These are phyloP conservation scores for Drosophila pseudotalamancana DNA, from an alignment of 2,888 invertebrate species.

Conservation along the genomic window DNA sequence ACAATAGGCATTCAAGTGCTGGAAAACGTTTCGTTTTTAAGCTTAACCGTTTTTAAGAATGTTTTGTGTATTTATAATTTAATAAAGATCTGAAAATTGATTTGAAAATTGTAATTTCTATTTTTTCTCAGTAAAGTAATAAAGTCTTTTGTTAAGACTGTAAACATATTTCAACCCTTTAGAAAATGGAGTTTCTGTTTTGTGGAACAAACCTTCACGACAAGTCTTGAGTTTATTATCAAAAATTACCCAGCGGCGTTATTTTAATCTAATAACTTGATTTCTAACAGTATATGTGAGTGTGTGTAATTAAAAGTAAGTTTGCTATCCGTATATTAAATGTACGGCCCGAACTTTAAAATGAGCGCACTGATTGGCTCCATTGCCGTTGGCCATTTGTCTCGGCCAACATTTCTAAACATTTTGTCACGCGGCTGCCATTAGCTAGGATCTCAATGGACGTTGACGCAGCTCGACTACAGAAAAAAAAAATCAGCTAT, in stretches of 20 bases:
- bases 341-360: slow-evolving; percentile 16
- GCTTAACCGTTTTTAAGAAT: neutral
- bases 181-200: neutral
- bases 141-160: too few species aligned
- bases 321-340: slow-evolving; percentile 21
- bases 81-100: too few species aligned
- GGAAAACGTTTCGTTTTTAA: neutral
- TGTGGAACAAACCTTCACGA: slow-evolving; percentile 10
- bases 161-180: neutral
- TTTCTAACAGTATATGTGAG: slow-evolving; percentile 1
- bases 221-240: slow-evolving; percentile 13
- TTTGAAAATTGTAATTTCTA: too few species aligned
- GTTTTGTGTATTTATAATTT: neutral
- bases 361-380: slow-evolving; percentile 31
- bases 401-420: slow-evolving; percentile 23
- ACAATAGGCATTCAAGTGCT: slow-evolving; percentile 6
- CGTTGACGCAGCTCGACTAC: slow-evolving; percentile 52
- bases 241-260: slow-evolving; percentile 27
- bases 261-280: slow-evolving; percentile 41
- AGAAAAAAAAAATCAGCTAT: slow-evolving; percentile 30
- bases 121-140: neutral
- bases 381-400: slow-evolving; percentile 22
- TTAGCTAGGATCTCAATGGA: slow-evolving; percentile 60
- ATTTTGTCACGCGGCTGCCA: slow-evolving; percentile 62
- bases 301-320: slow-evolving; percentile 37